Conservation (phyloP, 2,797 vertebrate species). For the Philypnodon macrostomus region DNA sequence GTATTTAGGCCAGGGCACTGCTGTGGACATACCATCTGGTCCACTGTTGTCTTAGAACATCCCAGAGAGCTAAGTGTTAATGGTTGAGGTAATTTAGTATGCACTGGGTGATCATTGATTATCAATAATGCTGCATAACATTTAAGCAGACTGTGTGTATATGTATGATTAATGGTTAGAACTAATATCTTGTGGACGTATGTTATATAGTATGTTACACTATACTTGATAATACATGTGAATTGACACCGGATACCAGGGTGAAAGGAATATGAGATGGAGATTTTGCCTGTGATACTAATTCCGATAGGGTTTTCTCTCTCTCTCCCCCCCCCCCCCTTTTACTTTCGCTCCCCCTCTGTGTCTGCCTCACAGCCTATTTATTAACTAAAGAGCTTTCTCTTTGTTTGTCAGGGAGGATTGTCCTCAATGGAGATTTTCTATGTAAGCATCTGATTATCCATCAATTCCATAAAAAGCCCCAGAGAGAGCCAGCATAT, state of each 20-base stretch:
- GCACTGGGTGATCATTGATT: too few species aligned
- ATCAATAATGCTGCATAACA: too few species aligned
- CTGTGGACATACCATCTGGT: slow-evolving; percentile 20
- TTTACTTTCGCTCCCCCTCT: too few species aligned
- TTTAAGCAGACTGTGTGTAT: too few species aligned
- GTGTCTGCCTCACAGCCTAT: slow-evolving; percentile 60
- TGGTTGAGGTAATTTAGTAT: slow-evolving; percentile 19
- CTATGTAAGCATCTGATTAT: slow-evolving; percentile 75
- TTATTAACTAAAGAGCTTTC: slow-evolving; percentile 77
- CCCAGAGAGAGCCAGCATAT: slow-evolving; percentile 61
- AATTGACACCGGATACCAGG: slow-evolving; percentile 32
- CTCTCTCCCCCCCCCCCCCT: slow-evolving; percentile 32
- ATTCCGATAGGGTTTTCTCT: slow-evolving; percentile 54
- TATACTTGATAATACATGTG: slow-evolving; percentile 1
- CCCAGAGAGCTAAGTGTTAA: slow-evolving; percentile 15
- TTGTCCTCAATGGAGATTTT: slow-evolving; percentile 72
- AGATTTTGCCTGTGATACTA: slow-evolving; percentile 58
- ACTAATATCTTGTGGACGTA: too few species aligned
- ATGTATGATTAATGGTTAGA: too few species aligned
- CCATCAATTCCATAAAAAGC: slow-evolving; percentile 75
- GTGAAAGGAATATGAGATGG: slow-evolving; percentile 57
- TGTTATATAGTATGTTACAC: neutral
- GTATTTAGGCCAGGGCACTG: slow-evolving; percentile 35
- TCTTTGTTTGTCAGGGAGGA: slow-evolving; percentile 70
- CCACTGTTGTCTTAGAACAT: slow-evolving; percentile 18